Evolutionary conservation across 2,888 invertebrate species (phyloP).

Genomic region (Pyrocoelia pectoralis): DNA sequence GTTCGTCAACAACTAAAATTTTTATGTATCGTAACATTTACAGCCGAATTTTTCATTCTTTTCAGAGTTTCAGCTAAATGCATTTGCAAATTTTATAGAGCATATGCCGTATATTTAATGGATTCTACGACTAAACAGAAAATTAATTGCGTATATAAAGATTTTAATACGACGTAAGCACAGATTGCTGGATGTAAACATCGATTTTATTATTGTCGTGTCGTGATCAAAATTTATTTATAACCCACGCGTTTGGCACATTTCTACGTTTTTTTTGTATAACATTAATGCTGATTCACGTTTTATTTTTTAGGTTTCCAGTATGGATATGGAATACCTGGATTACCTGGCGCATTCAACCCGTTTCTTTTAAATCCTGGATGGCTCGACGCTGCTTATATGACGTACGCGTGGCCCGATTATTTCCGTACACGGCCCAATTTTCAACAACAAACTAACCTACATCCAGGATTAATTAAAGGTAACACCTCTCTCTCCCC

Average conservation of each 20-base stretch:
- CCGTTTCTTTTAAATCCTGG: constrained; percentile 83
- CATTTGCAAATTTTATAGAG: constrained; percentile 31
- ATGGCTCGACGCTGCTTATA: constrained; percentile 86
- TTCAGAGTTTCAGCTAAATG: constrained; percentile 13
- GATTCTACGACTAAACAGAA: constrained; percentile 21
- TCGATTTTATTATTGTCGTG: constrained; percentile 26
- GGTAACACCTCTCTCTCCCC: too few species aligned
- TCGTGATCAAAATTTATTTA: too few species aligned
- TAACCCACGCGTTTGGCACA: constrained; percentile 16
- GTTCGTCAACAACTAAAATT: constrained; percentile 34
- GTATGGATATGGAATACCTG: constrained; percentile 72
- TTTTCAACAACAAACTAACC: constrained; percentile 45
- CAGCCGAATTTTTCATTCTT: constrained; percentile 19
- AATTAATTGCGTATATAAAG: constrained; percentile 32
- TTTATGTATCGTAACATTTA: constrained; percentile 35
- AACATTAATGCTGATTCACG: background rate
- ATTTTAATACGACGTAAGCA: constrained; percentile 26
- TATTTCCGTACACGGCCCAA: constrained; percentile 70
- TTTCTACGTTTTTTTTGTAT: constrained; percentile 7
- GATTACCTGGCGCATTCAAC: constrained; percentile 74
- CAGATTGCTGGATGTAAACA: constrained; percentile 30
- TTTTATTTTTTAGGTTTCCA: constrained; percentile 71
- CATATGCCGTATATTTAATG: constrained; percentile 26
- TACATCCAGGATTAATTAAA: constrained; percentile 68
- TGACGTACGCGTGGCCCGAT: constrained; percentile 76